Base-by-base conservation (phyloP, 1,140 invertebrate genomes). In the Dreissena polymorpha region DNA sequence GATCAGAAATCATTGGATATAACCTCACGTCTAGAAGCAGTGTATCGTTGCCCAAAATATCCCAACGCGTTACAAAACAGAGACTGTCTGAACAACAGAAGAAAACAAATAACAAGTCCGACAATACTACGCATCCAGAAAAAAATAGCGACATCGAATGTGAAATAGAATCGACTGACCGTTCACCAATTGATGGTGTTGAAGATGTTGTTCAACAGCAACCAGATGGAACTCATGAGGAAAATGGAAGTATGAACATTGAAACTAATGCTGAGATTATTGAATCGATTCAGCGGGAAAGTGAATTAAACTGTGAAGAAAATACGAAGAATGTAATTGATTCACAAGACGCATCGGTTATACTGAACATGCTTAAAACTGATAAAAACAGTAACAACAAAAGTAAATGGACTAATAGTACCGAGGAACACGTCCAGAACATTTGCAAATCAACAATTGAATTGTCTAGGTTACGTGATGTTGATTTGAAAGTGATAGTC, bases 311-410 rank as follows among this genome's bases (percentile, higher is more conserved):
- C n/a, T n/a, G n/a, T n/a, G n/a, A n/a, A n/a, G n/a, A n/a, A n/a
- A n/a, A n/a, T n/a, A 67, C 64, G 14, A 23, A 27, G 29, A 27
- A 29, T 16, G 8, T 29, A 12, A 67, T 67, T 25, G 10, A 12
- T 18, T 0, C 53, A 5, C 18, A 55, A 23, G 72, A 74, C 10
- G 50, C 55, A 25, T n/a, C 39, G 39, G 10, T 12, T 14, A 57
- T 74, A 18, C 27, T 60, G 0, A 13, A 3, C 2, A n/a, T 74
- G 12, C 12, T 74, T 1, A 53, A 74, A 53, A 23, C 72, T n/a
- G 27, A 18, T 13, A 57, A 74, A 5, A 55, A 74, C 18, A 2
- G 50, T 10, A 74, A 74, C 25, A 74, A 74, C 16, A 74, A 60
- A 29, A 27, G n/a, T 1, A 53, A 60, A 14, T 74, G 72, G 72